These are phyloP conservation scores for Marisa cornuarietis DNA, from an alignment of 1,140 invertebrate genomes.

Conservation along the genomic window DNA sequence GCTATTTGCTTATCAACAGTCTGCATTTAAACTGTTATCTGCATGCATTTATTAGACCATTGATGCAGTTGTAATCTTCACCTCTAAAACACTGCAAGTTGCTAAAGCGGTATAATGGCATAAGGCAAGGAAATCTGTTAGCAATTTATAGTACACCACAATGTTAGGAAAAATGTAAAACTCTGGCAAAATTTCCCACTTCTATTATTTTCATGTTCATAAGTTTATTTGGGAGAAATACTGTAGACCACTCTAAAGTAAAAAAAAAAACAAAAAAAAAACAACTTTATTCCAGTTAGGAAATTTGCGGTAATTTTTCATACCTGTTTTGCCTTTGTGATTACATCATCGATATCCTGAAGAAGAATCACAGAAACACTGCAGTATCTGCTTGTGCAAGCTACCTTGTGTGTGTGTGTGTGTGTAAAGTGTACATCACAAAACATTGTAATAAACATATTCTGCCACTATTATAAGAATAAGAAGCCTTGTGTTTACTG, in stretches of 20 bases:
- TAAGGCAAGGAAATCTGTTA: too few relatives aligned
- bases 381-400: not conserved
- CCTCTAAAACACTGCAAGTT: not conserved
- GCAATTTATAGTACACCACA: too few relatives aligned
- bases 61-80: not conserved
- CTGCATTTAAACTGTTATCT: not conserved
- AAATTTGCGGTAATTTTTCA: not conserved
- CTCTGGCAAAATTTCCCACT: too few relatives aligned
- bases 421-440: too few relatives aligned
- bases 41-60: not conserved
- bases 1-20: not conserved
- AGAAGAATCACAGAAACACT: constrained; percentile 8
- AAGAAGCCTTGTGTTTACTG: not conserved
- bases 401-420: too few relatives aligned
- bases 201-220: too few relatives aligned
- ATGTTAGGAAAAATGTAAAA: too few relatives aligned
- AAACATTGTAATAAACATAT: too few relatives aligned
- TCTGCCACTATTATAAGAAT: not conserved
- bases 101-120: too few relatives aligned
- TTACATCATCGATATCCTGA: constrained; percentile 32
- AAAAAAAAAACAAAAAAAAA: too few relatives aligned
- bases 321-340: constrained; percentile 27
- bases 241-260: not conserved
- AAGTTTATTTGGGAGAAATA: not conserved
- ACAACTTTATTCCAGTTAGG: not conserved